These are phyloP conservation scores for Tupiocoris notatus DNA, from an alignment of 2,888 invertebrate genomes.

Conservation along the genomic window DNA sequence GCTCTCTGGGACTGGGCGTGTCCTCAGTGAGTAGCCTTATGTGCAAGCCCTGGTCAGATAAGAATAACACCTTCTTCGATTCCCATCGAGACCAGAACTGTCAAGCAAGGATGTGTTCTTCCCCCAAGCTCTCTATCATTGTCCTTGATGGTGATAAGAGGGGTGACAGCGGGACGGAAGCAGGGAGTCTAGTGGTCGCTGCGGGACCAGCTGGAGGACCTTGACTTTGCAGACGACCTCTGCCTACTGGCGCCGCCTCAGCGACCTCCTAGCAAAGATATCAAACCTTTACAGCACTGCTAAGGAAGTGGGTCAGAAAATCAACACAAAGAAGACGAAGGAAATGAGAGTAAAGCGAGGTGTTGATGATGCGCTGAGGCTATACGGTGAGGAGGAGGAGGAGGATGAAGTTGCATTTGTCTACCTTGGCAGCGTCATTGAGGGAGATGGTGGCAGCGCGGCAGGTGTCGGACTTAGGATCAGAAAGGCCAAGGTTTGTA, in stretches of 20 bases:
- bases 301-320: too few relatives aligned
- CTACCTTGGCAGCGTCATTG: background rate
- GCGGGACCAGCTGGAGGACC: background rate
- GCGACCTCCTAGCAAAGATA: background rate
- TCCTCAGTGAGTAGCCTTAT: too few relatives aligned
- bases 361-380: background rate
- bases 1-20: too few relatives aligned
- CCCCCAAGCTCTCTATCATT: background rate
- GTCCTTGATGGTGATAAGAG: background rate
- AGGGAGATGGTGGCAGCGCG: background rate
- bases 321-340: background rate
- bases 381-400: background rate
- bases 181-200: background rate
- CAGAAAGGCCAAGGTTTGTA: too few relatives aligned
- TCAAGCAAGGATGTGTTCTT: background rate
- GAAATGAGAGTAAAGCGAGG: background rate
- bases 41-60: too few relatives aligned
- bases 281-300: background rate
- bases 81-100: background rate
- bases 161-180: background rate
- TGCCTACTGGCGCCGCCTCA: slow-evolving; percentile 5
- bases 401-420: background rate
- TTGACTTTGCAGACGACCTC: slow-evolving; percentile 1
- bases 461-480: background rate
- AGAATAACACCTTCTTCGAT: background rate